Conservation (phyloP, 1,140 invertebrate species). For the Coptotermes formosanus region DNA sequence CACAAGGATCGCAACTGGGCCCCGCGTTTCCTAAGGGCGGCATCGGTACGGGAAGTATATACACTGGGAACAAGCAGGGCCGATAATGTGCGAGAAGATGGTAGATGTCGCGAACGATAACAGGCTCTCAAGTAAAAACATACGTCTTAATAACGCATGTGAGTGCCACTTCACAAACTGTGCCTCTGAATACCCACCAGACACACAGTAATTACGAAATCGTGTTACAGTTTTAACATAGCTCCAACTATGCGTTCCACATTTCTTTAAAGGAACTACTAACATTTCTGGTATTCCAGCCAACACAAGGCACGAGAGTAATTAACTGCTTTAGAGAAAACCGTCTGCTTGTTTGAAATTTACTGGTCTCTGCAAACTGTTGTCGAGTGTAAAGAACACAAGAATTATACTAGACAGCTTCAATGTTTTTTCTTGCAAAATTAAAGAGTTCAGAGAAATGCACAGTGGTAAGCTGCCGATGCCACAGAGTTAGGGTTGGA, state of each 20-base stretch:
- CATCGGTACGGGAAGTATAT: too few relatives aligned
- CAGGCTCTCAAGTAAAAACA: not conserved
- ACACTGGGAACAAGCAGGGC: not conserved
- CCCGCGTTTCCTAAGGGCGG: too few relatives aligned
- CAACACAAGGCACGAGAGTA: not conserved
- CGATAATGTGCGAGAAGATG: not conserved
- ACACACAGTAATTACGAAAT: not conserved
- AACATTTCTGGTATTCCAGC: not conserved
- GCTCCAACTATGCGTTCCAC: too few relatives aligned
- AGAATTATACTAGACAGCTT: not conserved
- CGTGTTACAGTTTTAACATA: not conserved
- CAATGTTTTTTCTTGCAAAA: not conserved
- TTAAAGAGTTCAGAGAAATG: not conserved
- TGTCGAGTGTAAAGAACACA: not conserved
- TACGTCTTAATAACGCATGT: not conserved
- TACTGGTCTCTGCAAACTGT: not conserved
- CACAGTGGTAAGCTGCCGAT: not conserved
- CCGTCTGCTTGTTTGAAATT: not conserved
- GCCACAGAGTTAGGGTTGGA: too few relatives aligned
- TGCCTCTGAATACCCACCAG: not conserved
- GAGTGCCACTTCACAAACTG: not conserved
- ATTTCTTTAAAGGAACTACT: not conserved
- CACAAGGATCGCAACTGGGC: too few relatives aligned
- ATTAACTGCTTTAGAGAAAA: not conserved
- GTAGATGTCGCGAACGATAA: not conserved